Evolutionary conservation across 2,113 vertebrate species (phyloP).

Genomic region (Xenopus borealis): DNA sequence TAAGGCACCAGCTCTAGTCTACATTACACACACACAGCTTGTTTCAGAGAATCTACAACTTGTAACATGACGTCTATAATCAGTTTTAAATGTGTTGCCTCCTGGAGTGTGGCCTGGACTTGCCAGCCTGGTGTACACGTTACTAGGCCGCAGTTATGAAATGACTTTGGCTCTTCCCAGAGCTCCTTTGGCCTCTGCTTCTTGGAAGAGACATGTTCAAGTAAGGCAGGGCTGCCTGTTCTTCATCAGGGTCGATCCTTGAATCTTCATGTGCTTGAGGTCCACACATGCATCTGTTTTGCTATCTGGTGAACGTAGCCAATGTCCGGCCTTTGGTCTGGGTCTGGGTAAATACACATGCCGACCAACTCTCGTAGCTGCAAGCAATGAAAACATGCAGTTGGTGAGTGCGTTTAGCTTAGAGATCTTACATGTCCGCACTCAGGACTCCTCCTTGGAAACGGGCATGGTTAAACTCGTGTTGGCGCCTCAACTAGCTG

Average conservation of each 20-base stretch:
- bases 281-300: constrained; percentile 82
- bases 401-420: no score
- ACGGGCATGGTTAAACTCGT: no score
- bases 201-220: constrained; percentile 60
- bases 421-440: no score
- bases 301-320: constrained; percentile 78
- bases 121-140: constrained; percentile 51
- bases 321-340: constrained; percentile 74
- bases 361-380: constrained; percentile 81
- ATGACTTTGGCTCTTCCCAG: constrained; percentile 48
- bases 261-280: constrained; percentile 70
- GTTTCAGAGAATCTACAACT: constrained; percentile 52
- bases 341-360: constrained; percentile 81
- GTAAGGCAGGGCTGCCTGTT: constrained; percentile 63
- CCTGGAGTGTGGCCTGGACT: constrained; percentile 53
- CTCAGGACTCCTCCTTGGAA: no score
- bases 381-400: constrained; percentile 18
- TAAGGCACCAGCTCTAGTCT: constrained; percentile 54
- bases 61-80: constrained; percentile 49
- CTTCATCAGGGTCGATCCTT: not conserved
- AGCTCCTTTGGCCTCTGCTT: constrained; percentile 51
- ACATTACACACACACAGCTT: constrained; percentile 60
- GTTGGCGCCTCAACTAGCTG: no score
- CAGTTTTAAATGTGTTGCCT: constrained; percentile 47
- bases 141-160: constrained; percentile 50